These are phyloP conservation scores for Drosophila subsilvestris DNA, from an alignment of 2,888 invertebrate genomes.

Conservation along the genomic window DNA sequence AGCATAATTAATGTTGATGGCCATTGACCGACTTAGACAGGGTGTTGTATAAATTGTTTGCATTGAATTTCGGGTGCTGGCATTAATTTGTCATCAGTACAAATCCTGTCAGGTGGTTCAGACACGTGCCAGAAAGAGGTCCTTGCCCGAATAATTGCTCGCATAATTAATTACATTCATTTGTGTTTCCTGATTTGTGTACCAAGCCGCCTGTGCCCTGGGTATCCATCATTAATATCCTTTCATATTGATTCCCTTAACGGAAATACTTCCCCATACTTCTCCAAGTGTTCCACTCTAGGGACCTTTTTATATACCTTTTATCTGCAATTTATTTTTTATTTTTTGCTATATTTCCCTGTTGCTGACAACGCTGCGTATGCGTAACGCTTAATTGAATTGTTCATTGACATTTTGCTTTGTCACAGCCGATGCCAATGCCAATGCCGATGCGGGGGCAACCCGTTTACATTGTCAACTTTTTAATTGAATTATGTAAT, in stretches of 20 bases:
- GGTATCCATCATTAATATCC: conserved; percentile 55
- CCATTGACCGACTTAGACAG: conserved; percentile 23
- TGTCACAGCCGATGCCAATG: background rate
- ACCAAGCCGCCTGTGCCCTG: background rate
- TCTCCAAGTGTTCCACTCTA: background rate
- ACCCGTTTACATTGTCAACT: conserved; percentile 55
- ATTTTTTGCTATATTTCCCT: background rate
- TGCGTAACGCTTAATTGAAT: conserved; percentile 67
- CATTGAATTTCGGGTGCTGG: conserved; percentile 31
- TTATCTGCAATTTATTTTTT: background rate
- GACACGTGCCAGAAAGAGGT: conserved; percentile 44
- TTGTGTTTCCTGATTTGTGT: conserved; percentile 42
- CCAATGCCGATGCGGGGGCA: background rate
- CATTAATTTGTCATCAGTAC: conserved; percentile 54
- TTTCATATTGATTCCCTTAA: conserved; percentile 43
- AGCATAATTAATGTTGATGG: conserved; percentile 43
- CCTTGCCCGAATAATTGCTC: conserved; percentile 40
- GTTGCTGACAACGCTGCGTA: conserved; percentile 35
- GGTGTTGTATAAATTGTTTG: conserved; percentile 34
- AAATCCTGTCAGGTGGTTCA: conserved; percentile 24
- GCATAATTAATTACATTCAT: conserved; percentile 56
- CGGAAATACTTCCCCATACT: background rate
- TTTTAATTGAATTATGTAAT: conserved; percentile 68
- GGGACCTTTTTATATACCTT: conserved; percentile 18
- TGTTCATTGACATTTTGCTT: conserved; percentile 53